Percentiles rank a stretch among this genome's conserved stretches.
Conservation (phyloP, 2,888 invertebrate genomes). For the Dromius quadrimaculatus region DNA sequence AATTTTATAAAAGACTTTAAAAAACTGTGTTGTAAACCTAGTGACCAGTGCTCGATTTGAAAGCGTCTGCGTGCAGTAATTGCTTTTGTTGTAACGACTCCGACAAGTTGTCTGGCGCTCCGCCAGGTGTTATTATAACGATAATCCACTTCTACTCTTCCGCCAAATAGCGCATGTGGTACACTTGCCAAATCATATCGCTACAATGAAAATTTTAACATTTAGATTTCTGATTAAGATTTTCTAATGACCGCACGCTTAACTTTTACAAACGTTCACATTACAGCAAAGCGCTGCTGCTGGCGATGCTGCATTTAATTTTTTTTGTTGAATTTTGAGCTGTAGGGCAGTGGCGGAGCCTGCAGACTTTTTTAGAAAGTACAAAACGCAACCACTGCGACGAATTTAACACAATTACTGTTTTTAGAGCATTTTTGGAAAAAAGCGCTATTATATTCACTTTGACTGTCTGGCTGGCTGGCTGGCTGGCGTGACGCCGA, state of each 20-base stretch:
- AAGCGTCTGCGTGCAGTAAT: conserved; percentile 40
- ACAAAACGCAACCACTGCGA: no score
- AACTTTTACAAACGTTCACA: conserved; percentile 23
- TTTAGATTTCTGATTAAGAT: conserved; percentile 51
- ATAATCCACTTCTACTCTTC: conserved; percentile 52
- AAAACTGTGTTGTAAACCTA: conserved; percentile 10
- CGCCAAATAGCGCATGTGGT: conserved; percentile 40
- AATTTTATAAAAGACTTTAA: no score
- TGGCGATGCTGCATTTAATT: neutral
- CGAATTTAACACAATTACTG: no score
- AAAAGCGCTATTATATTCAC: no score
- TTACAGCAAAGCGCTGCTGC: conserved; percentile 17
- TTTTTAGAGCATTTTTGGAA: no score
- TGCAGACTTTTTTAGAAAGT: no score
- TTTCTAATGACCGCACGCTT: conserved; percentile 37
- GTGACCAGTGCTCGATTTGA: conserved; percentile 1
- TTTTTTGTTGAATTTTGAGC: conserved; percentile 1
- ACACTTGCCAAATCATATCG: conserved; percentile 51
- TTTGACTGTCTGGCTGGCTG: no score
- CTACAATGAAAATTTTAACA: conserved; percentile 44
- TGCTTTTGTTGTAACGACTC: conserved; percentile 53
- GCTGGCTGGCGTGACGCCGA: no score
- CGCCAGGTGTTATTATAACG: conserved; percentile 55
- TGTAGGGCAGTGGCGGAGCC: no score
- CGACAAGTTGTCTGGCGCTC: conserved; percentile 54